A percentile compares a stretch with the other conserved stretches of the same genome.
These are phyloP conservation scores for Anthopleura xanthogrammica DNA, from an alignment of 92 coral and sea anemone species.

Conservation along the genomic window DNA sequence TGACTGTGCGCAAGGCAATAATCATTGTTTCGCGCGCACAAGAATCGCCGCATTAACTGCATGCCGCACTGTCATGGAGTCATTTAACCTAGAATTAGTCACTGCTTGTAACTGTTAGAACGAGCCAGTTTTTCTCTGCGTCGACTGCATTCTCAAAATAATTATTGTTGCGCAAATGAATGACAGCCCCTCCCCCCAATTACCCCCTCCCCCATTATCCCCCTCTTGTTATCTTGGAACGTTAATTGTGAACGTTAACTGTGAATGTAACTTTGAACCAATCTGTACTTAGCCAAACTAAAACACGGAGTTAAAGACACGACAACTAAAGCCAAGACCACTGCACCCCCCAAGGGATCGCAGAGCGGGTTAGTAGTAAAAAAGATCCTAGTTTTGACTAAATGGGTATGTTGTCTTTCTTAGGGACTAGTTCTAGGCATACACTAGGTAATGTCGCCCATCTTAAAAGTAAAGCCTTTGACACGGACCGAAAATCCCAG, in stretches of 20 bases:
- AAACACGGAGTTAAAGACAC: conserved; percentile 21
- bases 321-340: not conserved
- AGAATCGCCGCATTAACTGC: too few relatives aligned
- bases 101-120: too few relatives aligned
- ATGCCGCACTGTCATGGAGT: too few relatives aligned
- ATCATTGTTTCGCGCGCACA: too few relatives aligned
- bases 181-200: too few relatives aligned
- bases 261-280: not conserved
- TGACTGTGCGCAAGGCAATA: not conserved
- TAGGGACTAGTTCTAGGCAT: conserved; percentile 22
- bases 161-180: too few relatives aligned
- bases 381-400: conserved; percentile 3
- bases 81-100: too few relatives aligned
- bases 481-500: not conserved
- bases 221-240: not conserved
- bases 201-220: too few relatives aligned
- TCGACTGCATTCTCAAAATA: too few relatives aligned
- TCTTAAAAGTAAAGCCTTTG: conserved; percentile 4
- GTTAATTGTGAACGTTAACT: too few relatives aligned
- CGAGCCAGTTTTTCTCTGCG: too few relatives aligned
- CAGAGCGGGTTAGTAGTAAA: conserved; percentile 26
- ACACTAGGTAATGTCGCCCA: conserved; percentile 33
- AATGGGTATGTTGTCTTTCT: conserved; percentile 13
- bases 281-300: conserved; percentile 36
- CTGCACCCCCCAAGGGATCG: conserved; percentile 18